These are phyloP conservation scores for Perizoma flavofasciatum DNA, from an alignment of 2,888 invertebrate genomes.

Conservation along the genomic window DNA sequence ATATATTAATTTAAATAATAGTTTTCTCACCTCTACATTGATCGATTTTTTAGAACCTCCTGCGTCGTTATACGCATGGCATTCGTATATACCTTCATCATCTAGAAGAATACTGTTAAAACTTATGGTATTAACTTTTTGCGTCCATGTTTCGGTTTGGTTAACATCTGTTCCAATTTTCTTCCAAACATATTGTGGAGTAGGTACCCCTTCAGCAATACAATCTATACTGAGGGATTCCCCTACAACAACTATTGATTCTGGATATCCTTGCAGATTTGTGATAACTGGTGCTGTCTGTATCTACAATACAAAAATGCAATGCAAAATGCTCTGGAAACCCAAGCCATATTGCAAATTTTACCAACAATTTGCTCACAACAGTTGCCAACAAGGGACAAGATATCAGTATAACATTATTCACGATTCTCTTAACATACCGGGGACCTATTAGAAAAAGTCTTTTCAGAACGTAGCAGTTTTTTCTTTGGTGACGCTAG, in stretches of 20 bases:
- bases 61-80: conserved; percentile 58
- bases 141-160: conserved; percentile 48
- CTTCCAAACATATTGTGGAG: conserved; percentile 60
- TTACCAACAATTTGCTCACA: too few species aligned
- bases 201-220: conserved; percentile 59
- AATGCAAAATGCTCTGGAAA: too few species aligned
- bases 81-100: conserved; percentile 67
- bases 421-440: too few species aligned
- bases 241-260: conserved; percentile 47
- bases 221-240: conserved; percentile 59
- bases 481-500: too few species aligned
- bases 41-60: conserved; percentile 51
- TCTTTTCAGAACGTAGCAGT: too few species aligned
- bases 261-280: conserved; percentile 52
- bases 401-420: too few species aligned
- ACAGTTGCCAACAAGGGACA: too few species aligned
- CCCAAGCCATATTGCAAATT: too few species aligned
- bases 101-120: conserved; percentile 51
- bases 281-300: conserved; percentile 56
- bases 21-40: conserved; percentile 55
- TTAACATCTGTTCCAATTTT: conserved; percentile 42
- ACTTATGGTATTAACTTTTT: conserved; percentile 52
- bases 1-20: background rate
- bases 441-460: too few species aligned
- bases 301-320: conserved; percentile 48